These are phyloP conservation scores for Lagocephalus sceleratus DNA, from an alignment of 2,797 vertebrate species.

Conservation along the genomic window DNA sequence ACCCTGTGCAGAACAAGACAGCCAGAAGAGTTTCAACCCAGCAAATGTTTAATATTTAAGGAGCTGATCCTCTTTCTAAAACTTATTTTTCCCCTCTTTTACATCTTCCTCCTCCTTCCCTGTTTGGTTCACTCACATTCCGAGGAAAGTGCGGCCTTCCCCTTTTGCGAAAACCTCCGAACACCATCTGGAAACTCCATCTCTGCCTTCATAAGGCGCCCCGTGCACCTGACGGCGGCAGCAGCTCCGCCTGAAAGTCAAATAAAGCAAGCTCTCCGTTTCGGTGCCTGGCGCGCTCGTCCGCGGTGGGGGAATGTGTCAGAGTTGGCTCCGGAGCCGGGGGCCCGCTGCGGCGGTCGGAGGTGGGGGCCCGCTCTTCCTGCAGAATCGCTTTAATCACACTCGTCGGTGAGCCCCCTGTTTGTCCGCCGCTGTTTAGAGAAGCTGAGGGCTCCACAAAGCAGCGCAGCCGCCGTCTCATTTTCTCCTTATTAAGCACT, in stretches of 20 bases:
- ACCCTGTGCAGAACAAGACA: no score
- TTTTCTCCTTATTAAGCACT: conserved; percentile 69
- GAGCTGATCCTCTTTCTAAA: no score
- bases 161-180: conserved; percentile 12
- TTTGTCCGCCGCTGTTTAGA: conserved; percentile 49
- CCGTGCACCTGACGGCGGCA: conserved; percentile 23
- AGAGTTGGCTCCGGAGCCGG: conserved; percentile 14
- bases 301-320: conserved; percentile 10
- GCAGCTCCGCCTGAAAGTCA: background rate
- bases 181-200: conserved; percentile 36
- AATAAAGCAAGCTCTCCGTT: background rate
- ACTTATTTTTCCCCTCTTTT: no score
- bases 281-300: background rate
- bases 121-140: no score
- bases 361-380: background rate
- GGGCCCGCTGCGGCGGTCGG: conserved; percentile 5
- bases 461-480: conserved; percentile 50
- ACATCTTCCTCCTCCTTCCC: no score
- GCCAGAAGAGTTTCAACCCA: no score
- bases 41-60: no score
- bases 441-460: conserved; percentile 43
- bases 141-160: background rate
- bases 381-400: conserved; percentile 31
- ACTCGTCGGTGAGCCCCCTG: conserved; percentile 35
- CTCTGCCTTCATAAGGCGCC: conserved; percentile 6